These are phyloP conservation scores for Amphibalanus amphitrite DNA, from an alignment of 1,140 invertebrate genomes.

Conservation along the genomic window DNA sequence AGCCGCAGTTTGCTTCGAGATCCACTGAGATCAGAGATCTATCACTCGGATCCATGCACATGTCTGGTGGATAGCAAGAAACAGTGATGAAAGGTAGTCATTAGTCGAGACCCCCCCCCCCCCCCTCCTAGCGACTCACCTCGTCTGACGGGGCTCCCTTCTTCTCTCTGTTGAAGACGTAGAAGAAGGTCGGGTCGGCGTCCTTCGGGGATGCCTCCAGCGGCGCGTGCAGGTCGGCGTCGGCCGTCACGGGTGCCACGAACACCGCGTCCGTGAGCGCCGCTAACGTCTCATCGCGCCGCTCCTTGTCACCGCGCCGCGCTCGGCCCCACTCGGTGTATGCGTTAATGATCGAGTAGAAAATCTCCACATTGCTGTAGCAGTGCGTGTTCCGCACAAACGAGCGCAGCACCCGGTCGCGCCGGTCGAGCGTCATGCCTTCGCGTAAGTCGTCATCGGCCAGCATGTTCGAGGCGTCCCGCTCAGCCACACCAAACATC, in stretches of 20 bases:
- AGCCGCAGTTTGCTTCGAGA: too few species aligned
- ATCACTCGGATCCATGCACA: too few species aligned
- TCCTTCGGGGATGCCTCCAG: constrained; percentile 20
- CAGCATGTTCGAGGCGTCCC: constrained; percentile 34
- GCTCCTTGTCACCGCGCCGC: constrained; percentile 74
- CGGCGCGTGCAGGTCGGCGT: constrained; percentile 50
- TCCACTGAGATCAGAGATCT: too few species aligned
- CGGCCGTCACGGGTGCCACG: constrained; percentile 64
- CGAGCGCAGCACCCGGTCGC: constrained; percentile 79
- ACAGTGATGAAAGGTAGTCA: too few species aligned
- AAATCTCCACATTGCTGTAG: constrained; percentile 91
- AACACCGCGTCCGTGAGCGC: constrained; percentile 83
- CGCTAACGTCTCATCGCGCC: constrained; percentile 75
- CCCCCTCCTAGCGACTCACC: too few species aligned
- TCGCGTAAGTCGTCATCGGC: constrained; percentile 46
- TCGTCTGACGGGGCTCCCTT: constrained; percentile 30
- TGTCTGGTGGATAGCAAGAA: too few species aligned
- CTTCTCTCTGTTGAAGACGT: constrained; percentile 81
- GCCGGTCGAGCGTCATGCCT: constrained; percentile 74
- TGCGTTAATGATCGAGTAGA: constrained; percentile 89
- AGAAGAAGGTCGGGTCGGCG: constrained; percentile 58
- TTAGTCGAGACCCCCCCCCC: too few species aligned
- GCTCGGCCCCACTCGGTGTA: constrained; percentile 94
- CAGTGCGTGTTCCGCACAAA: constrained; percentile 82
- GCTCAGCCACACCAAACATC: constrained; percentile 36